Evolutionary conservation across 1,140 invertebrate genomes (phyloP).

Genomic region (Drosophila baimaii): DNA sequence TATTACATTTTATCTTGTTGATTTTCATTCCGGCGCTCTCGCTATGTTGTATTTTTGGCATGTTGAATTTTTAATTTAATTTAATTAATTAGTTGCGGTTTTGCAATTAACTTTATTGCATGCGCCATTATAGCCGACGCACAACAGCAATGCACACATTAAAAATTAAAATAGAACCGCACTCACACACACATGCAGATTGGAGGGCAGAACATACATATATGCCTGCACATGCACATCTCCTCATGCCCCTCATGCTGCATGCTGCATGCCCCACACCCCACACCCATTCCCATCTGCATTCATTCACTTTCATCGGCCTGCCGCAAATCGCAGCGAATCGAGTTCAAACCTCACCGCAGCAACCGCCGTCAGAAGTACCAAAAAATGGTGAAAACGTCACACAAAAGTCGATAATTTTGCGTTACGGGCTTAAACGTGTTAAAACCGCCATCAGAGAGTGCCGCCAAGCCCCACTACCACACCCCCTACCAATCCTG

Average conservation of each 20-base stretch:
- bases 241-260: no score
- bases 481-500: background rate
- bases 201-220: constrained; percentile 24
- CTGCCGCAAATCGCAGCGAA: constrained; percentile 54
- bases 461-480: no score
- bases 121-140: constrained; percentile 73
- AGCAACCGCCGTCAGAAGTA: constrained; percentile 52
- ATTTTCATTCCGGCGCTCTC: constrained; percentile 68
- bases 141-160: constrained; percentile 72
- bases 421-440: constrained; percentile 70
- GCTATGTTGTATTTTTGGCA: constrained; percentile 70
- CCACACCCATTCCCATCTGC: constrained; percentile 3
- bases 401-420: constrained; percentile 80
- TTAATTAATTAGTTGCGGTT: constrained; percentile 85
- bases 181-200: constrained; percentile 40
- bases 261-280: constrained; percentile 5
- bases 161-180: constrained; percentile 81
- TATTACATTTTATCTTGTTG: constrained; percentile 82
- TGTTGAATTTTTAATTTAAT: constrained; percentile 84
- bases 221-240: constrained; percentile 18
- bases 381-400: constrained; percentile 66
- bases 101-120: constrained; percentile 84
- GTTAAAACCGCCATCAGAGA: constrained; percentile 72
- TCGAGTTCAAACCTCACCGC: constrained; percentile 64
- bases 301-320: constrained; percentile 57